Base-by-base conservation (phyloP, 2,113 vertebrate genomes). In the Capreolus pygargus region DNA sequence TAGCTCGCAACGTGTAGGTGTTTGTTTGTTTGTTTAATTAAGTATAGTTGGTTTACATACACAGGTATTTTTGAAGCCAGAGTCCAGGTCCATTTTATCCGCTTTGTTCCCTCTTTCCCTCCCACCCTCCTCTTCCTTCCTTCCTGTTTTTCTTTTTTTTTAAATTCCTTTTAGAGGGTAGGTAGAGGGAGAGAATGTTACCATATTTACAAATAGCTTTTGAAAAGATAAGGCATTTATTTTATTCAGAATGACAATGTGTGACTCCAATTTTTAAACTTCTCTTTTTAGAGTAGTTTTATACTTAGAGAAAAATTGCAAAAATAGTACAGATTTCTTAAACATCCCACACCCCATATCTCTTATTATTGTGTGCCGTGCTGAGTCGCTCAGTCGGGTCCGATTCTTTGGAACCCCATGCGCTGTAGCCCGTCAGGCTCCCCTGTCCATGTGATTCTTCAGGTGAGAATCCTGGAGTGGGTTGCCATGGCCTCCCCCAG, bases 311-410 rank as follows among this genome's bases (percentile, higher is more conserved):
- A 82, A 86, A 95, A 85, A 57, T n/a, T 45, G 27, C 13, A 43
- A 74, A 81, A 47, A 25, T 8, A 39, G 19, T 28, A 19, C 5
- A 78, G 11, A 36, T 13, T 21, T 30, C 36, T 84, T 39, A 27
- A 11, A 6, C 50, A 7, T 7, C 28, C 6, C 4, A 21, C 6
- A 28, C 43, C 17, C 21, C 16, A 1, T 28, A 25, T 82, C 58
- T 88, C 28, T 7, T n/a, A 4, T 84, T 52, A 47, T 23, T 76
- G 64, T 36, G 64, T 70, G n/a, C 19, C 0, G 19, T 23, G n/a
- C 19, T 36, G 21, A 36, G 17, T 1, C 0, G 1, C 4, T 36
- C 17, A 70, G n/a, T 6, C 4, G 0, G 5, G 64, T 36, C 64
- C 1, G 1, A 36, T 17, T 12, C n/a, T 70, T 36, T 36, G 67